Base-by-base conservation (phyloP, 1,140 invertebrate species). In the Agrilus planipennis region DNA sequence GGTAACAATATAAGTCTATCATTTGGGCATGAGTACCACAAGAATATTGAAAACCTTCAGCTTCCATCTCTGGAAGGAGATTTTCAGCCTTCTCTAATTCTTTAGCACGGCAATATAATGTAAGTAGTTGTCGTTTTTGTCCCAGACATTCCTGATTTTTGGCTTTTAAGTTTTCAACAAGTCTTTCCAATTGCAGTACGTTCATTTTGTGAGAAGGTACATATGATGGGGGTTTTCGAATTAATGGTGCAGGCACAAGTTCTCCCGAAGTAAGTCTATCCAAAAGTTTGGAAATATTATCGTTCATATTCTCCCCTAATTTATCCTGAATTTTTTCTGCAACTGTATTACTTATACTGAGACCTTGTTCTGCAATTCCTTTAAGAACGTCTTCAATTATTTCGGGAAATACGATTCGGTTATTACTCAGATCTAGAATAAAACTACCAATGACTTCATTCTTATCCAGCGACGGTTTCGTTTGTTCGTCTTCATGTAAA, bases 191-290 rank as follows among this genome's bases (percentile, higher is more conserved):
- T 39, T 75, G 58, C 11, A 54, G 42, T 46, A 60, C 46, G 49
- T 50, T 53, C 58, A 58, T 57, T 49, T 57, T 47, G 49, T 49
- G 42, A 43, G 50, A 43, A 31, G 52, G 45, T 17, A 47, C 20
- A 46, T 56, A 42, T 46, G 41, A 49, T 40, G 64, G 21, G 32
- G 47, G 39, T 39, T 51, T 56, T 42, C 40, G 51, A 40, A 67
- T 58, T 4, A 72, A 31, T 16, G 70, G 63, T 3, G 55, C 48
- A 1, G 66, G 58, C 41, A 69, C 69, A 25, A 84, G 58, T 42
- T 79, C 73, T 0, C 71, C 64, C 5, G 78, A 76, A 20, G 72
- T 73, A 2, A 85, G 56, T 51, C 76, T 69, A 2, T 66, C 62
- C n/a, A 84, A 51, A 4, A 74, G 49, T 45, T 72, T 65, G 0